phyloP scores from a whole-genome alignment of 2,797 vertebrate species.

The Sebastes diploproa region DNA sequence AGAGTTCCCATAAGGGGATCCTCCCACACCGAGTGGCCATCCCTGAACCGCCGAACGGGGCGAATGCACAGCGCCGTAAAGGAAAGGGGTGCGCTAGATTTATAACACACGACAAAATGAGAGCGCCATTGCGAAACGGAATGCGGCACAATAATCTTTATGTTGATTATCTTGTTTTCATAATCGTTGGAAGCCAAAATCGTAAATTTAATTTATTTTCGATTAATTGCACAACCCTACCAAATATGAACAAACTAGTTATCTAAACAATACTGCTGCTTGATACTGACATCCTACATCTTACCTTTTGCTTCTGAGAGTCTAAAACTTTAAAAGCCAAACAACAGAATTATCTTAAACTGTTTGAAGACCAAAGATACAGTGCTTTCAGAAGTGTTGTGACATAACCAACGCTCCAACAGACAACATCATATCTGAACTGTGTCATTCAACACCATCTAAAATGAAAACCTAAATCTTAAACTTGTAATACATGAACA shows the following conservation, averaged over 20 bases:
- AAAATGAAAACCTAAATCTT: conserved; percentile 1
- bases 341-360: neutral
- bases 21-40: no score
- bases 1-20: no score
- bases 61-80: no score
- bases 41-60: no score
- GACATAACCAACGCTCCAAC: neutral
- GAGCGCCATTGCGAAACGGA: no score
- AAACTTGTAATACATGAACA: conserved; percentile 17
- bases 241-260: neutral
- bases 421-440: neutral
- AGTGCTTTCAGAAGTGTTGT: neutral
- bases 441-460: conserved; percentile 15
- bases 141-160: no score
- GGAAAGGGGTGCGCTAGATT: no score
- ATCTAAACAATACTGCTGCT: neutral
- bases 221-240: neutral
- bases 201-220: no score
- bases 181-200: no score
- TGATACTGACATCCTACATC: neutral
- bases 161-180: no score
- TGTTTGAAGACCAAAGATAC: neutral
- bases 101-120: no score
- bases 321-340: neutral
- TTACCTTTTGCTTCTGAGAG: neutral